A percentile compares a stretch with the other conserved stretches of the same genome.
Evolutionary conservation across 2,888 invertebrate genomes (phyloP).

Genomic region (Drosophila quinaria): DNA sequence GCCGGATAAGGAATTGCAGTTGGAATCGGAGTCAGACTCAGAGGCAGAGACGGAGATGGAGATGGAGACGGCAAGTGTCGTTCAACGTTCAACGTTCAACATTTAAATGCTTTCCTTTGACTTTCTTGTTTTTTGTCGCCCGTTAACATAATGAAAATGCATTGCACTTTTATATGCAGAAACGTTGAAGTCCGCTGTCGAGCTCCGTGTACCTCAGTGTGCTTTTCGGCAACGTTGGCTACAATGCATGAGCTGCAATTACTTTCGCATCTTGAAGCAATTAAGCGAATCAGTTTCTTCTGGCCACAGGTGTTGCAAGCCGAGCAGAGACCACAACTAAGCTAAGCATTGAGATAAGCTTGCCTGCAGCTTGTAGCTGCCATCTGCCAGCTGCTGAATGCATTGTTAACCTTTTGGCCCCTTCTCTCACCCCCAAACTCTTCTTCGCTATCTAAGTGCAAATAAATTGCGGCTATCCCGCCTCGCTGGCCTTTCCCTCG

Average conservation of each 20-base stretch:
- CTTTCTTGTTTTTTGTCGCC: not conserved
- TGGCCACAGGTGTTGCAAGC: constrained; percentile 67
- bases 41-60: constrained; percentile 5
- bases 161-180: constrained; percentile 25
- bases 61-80: constrained; percentile 64
- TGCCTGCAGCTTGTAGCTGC: constrained; percentile 38
- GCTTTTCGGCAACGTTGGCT: constrained; percentile 28
- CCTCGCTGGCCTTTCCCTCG: constrained; percentile 22
- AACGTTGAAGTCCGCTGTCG: constrained; percentile 6
- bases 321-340: constrained; percentile 27
- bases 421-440: constrained; percentile 1
- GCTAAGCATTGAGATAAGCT: constrained; percentile 55
- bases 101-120: constrained; percentile 34
- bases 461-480: constrained; percentile 76
- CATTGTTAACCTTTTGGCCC: constrained; percentile 71
- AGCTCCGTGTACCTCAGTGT: constrained; percentile 13
- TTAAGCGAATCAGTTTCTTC: constrained; percentile 57
- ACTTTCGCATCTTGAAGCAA: constrained; percentile 77
- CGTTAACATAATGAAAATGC: constrained; percentile 69
- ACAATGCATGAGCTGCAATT: constrained; percentile 61
- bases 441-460: constrained; percentile 71
- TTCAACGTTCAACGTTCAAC: constrained; percentile 21
- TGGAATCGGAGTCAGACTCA: constrained; percentile 9
- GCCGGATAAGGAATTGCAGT: constrained; percentile 20
- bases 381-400: constrained; percentile 52